These are phyloP conservation scores for Oreamnos americanus DNA, from an alignment of 2,113 vertebrate species.

Conservation along the genomic window DNA sequence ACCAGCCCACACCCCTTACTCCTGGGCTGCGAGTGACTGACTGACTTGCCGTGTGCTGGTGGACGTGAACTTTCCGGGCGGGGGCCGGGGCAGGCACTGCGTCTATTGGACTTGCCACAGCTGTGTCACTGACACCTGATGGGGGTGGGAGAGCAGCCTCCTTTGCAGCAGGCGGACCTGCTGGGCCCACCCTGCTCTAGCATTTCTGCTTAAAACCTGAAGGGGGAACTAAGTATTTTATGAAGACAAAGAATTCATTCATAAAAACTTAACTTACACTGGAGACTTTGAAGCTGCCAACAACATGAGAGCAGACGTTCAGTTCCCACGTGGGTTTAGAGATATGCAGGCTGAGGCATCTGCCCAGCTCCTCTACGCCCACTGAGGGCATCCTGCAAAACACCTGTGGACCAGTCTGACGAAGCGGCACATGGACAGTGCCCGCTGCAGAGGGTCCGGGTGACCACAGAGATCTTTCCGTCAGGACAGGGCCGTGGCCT, in stretches of 20 bases:
- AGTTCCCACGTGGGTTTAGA: fast-evolving
- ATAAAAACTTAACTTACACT: not conserved
- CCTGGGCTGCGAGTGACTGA: not conserved
- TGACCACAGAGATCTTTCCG: not conserved
- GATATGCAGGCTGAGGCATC: fast-evolving
- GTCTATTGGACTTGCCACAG: not conserved
- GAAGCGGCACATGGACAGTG: fast-evolving
- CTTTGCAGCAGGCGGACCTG: fast-evolving
- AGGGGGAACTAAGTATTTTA: not conserved
- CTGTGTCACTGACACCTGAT: not conserved
- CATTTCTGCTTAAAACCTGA: not conserved
- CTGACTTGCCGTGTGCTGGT: fast-evolving
- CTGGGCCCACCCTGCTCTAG: not conserved
- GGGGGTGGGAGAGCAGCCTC: not conserved
- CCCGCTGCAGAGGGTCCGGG: not conserved
- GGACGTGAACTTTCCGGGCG: not conserved
- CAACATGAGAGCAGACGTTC: fast-evolving
- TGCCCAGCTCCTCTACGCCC: fast-evolving
- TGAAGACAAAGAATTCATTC: not conserved
- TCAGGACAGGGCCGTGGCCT: not conserved
- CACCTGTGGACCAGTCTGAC: fast-evolving
- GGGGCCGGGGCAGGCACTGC: too few species aligned
- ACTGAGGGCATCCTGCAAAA: not conserved
- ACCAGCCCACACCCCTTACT: not conserved
- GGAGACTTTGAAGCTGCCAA: not conserved